Evolutionary conservation across 2,888 invertebrate genomes (phyloP), one percentile per base, ranked within the genome.

Genomic region (Taphrorychus bicolor): DNA sequence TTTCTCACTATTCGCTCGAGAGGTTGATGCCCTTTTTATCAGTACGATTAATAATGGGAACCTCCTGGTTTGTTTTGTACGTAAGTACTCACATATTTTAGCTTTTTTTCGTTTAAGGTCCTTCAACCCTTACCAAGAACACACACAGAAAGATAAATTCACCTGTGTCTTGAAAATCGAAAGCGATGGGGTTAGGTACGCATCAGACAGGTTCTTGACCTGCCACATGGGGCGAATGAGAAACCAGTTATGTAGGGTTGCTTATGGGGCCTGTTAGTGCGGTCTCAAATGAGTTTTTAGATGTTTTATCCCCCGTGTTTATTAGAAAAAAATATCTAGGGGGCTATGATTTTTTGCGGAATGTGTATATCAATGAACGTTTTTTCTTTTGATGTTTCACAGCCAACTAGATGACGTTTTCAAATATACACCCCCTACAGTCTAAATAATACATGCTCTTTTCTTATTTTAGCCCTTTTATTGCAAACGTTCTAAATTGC

Each of bases 191-290:
- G 61, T 58, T n/a, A 45, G 2, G 24, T 16, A 16, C 23, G 16
- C 21, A 14, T 24, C 45, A 66, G 66, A 61, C 66, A 66, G 66
- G 69, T 61, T 61, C 59, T 61, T 69, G 66, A 66, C 66, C 69
- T 54, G 63, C 61, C 66, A 53, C 62, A 69, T 69, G 32, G 69
- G 61, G 69, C 52, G 69, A 65, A 53, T 53, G 61, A 69, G 65
- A 69, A 69, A 69, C 69, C 61, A 69, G 66, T 69, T 69, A 65
- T 58, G 53, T 56, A 41, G 19, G 52, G 60, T 24, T 65, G 49
- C 23, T 58, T 52, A 41, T 21, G 52, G 19, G 21, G n/a, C n/a
- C 41, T 40, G 17, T 11, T 56, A 63, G 63, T 57, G 17, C 17
- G 40, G 17, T 1, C n/a, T 45, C 41, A 22, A 57, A 57, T 63